Base-by-base conservation (phyloP, 1,140 invertebrate species). In the Goniozus legneri region DNA sequence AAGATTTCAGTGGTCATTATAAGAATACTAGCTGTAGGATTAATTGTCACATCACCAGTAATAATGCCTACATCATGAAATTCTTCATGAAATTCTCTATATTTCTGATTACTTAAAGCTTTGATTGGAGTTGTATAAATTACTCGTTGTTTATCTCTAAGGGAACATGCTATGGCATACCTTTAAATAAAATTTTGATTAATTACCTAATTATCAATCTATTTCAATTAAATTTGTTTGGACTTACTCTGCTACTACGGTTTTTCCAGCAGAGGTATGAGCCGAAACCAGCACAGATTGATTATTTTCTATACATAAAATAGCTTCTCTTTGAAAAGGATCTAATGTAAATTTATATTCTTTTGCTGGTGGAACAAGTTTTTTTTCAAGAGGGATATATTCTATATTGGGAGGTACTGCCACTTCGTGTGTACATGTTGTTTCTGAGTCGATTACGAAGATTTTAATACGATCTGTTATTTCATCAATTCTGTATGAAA, bases 1-100 rank as follows among this genome's bases (percentile, higher is more conserved):
- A 99, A 79, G 84, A 99, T 99, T 85, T 99, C 97, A 21, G 97
- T 99, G 2, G 97, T 99, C 97, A 99, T 99, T 51, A 99, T 97
- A 20, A 99, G 80, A 75, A 95, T 95, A 56, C 92, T 95, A 12
- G 97, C 97, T 22, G 88, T 89, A 14, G 96, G 95, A 80, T 99
- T 99, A 27, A 99, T 98, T 3, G 97, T 99, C 3, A 99, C 95
- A 81, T 99, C 97, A 32, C 97, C 97, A 43, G 97, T 99, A 53
- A 99, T 87, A 7, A 99, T 77, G 40, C 97, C 97, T 19, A 99
- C 97, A 79, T 99, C 97, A 71, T 87, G 84, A 65, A 99, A 99
- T 70, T 98, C 95, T 71, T 98, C 96, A 60, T 85, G 87, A 71
- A 99, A 94, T 74, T 99, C 97, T 60, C 97, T 80, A 73, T 97